Evolutionary conservation across 2,888 invertebrate species (phyloP).

Genomic region (Plagodis pulveraria): DNA sequence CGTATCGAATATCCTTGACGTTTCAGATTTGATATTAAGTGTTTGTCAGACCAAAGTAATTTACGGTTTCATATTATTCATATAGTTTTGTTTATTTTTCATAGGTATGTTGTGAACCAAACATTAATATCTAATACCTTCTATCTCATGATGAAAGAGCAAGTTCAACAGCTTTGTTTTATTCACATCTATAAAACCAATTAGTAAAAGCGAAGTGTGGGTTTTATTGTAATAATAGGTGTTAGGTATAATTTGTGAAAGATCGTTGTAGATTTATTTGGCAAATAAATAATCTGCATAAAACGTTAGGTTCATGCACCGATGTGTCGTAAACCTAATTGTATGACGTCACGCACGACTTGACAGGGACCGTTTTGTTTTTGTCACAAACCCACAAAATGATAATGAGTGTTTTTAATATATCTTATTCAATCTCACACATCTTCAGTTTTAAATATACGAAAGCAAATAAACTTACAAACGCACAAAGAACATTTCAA

Average conservation of each 20-base stretch:
- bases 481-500: too few species aligned
- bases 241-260: slow-evolving; percentile 6
- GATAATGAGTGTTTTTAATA: neutral
- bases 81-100: too few species aligned
- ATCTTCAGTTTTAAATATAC: too few species aligned
- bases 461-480: too few species aligned
- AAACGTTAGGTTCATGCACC: slow-evolving; percentile 21
- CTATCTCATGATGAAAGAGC: neutral
- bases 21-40: too few species aligned
- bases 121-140: too few species aligned
- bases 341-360: slow-evolving; percentile 10
- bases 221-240: slow-evolving; percentile 12
- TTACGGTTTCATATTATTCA: too few species aligned
- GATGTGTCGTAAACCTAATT: slow-evolving; percentile 3
- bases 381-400: too few species aligned
- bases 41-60: too few species aligned
- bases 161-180: neutral
- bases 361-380: slow-evolving; percentile 4
- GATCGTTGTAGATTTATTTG: slow-evolving; percentile 11
- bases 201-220: slow-evolving; percentile 7
- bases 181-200: slow-evolving; percentile 15
- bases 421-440: too few species aligned
- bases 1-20: too few species aligned
- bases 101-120: too few species aligned
- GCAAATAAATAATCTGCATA: slow-evolving; percentile 21